phyloP scores from a whole-genome alignment of 2,113 vertebrate genomes.

The Phalacrocorax carbo region DNA sequence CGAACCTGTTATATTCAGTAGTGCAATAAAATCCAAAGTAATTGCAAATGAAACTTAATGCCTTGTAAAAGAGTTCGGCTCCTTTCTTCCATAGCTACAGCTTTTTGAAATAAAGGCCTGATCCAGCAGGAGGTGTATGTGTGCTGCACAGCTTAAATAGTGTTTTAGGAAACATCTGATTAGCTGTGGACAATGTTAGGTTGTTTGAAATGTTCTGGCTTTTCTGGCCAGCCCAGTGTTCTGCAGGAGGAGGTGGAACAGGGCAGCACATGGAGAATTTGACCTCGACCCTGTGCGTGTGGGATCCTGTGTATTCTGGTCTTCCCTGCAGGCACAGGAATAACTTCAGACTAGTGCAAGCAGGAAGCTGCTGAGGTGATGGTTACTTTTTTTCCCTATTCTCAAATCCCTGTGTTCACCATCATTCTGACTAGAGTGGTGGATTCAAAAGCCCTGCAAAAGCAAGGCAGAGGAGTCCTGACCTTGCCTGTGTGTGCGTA shows the following conservation, averaged over 20 bases:
- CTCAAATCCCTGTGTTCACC: not conserved
- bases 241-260: not conserved
- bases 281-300: not conserved
- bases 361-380: not conserved
- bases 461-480: not conserved
- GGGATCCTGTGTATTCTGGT: not conserved
- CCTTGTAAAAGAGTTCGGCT: slow-evolving; percentile 65
- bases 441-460: not conserved
- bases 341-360: not conserved
- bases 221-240: not conserved
- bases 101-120: not conserved
- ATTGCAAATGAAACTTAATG: slow-evolving; percentile 72
- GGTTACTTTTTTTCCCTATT: not conserved
- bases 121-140: slow-evolving; percentile 55
- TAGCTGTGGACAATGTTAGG: not conserved
- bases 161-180: not conserved
- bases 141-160: not conserved
- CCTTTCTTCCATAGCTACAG: not conserved
- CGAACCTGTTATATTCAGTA: slow-evolving; percentile 55
- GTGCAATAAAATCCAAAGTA: slow-evolving; percentile 64
- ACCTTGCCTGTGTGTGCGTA: too few species aligned
- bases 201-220: not conserved
- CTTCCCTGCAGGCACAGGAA: not conserved
- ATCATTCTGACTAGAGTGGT: not conserved
- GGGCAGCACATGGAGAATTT: not conserved